These are phyloP conservation scores for Drosophila leonis DNA, from an alignment of 2,888 invertebrate species.

Conservation along the genomic window DNA sequence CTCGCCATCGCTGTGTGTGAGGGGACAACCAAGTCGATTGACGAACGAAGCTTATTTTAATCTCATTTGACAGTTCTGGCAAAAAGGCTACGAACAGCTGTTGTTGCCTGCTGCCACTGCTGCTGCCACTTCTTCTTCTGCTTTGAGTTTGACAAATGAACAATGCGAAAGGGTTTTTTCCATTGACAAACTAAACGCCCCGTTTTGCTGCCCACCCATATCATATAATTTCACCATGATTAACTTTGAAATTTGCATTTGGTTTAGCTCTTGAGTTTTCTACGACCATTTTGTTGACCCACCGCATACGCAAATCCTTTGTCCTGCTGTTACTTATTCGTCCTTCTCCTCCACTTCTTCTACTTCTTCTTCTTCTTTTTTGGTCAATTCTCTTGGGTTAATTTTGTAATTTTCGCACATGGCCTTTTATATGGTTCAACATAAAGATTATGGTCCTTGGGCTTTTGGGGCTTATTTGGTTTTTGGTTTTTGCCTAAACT, in stretches of 20 bases:
- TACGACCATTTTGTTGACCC: conserved; percentile 69
- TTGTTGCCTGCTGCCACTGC: conserved; percentile 40
- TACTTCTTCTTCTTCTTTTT: background rate
- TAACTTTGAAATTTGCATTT: conserved; percentile 77
- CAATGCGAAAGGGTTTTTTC: conserved; percentile 50
- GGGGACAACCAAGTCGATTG: conserved; percentile 74
- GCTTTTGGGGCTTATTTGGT: conserved; percentile 18
- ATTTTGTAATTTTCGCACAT: conserved; percentile 71
- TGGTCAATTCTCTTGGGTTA: conserved; percentile 60
- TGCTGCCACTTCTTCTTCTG: background rate
- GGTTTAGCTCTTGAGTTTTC: conserved; percentile 16
- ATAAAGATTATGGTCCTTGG: conserved; percentile 70
- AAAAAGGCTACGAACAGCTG: conserved; percentile 71
- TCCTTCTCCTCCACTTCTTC: conserved; percentile 2
- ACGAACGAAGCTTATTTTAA: conserved; percentile 82
- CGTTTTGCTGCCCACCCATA: background rate
- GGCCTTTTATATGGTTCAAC: conserved; percentile 57
- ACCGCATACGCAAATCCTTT: conserved; percentile 46
- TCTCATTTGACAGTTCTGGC: conserved; percentile 78
- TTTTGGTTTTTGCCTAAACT: conserved; percentile 27
- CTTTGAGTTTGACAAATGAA: conserved; percentile 74
- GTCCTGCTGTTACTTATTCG: conserved; percentile 10
- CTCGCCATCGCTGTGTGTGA: background rate
- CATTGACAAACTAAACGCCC: background rate
- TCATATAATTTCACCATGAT: conserved; percentile 75